These are phyloP conservation scores for Hydrochoerus hydrochaeris DNA, from an alignment of 2,113 vertebrate genomes.

Conservation along the genomic window DNA sequence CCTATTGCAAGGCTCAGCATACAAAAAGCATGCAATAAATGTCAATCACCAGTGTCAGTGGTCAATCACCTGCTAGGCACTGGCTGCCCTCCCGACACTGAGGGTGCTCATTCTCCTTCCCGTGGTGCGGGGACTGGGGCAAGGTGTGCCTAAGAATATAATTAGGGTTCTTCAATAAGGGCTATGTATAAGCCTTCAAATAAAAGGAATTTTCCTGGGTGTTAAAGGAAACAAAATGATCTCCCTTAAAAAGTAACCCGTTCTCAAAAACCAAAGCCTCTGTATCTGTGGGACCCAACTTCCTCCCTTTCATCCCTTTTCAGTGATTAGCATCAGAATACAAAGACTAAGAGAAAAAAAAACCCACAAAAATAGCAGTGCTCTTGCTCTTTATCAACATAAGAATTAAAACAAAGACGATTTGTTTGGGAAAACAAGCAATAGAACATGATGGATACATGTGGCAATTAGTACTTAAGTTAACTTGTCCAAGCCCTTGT, in stretches of 20 bases:
- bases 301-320: not conserved
- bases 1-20: not conserved
- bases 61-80: not conserved
- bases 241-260: not conserved
- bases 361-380: not conserved
- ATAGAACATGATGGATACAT: not conserved
- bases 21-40: not conserved
- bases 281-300: not conserved
- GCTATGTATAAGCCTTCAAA: not conserved
- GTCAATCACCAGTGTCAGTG: not conserved
- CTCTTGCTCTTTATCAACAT: not conserved
- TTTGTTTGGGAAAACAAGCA: not conserved
- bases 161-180: not conserved
- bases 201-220: not conserved
- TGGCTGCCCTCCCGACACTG: not conserved
- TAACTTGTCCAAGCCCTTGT: not conserved
- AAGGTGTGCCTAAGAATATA: too few species aligned
- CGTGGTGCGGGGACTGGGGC: rapidly evolving
- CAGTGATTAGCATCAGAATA: not conserved
- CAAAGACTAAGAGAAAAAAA: not conserved
- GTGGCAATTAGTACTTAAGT: not conserved
- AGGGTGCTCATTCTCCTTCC: not conserved
- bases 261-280: not conserved
- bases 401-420: not conserved
- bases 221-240: not conserved